Percentiles rank a stretch among this genome's conserved stretches.
Conservation (phyloP, 2,888 invertebrate genomes). For the Tineola bisselliella region DNA sequence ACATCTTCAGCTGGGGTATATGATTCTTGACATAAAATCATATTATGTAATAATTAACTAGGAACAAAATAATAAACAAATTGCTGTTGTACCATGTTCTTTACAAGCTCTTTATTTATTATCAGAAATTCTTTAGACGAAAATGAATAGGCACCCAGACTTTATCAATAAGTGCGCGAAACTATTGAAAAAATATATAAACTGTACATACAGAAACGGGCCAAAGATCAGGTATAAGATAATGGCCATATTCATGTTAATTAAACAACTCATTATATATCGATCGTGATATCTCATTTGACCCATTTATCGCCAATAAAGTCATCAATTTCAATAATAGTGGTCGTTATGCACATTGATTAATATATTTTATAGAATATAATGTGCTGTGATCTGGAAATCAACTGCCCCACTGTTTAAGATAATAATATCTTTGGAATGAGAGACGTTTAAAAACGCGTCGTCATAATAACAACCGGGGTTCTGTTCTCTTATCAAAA, state of each 20-base stretch:
- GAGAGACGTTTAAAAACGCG: too few species aligned
- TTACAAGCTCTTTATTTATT: too few species aligned
- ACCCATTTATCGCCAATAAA: slow-evolving; percentile 58
- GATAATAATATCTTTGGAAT: slow-evolving; percentile 10
- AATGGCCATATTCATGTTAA: slow-evolving; percentile 55
- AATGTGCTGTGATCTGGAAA: slow-evolving; percentile 32
- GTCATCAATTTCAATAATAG: slow-evolving; percentile 62
- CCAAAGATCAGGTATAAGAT: slow-evolving; percentile 20
- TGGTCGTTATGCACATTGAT: slow-evolving; percentile 48
- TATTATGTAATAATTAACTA: too few species aligned
- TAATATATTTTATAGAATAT: slow-evolving; percentile 32
- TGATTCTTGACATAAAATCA: too few species aligned
- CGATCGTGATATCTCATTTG: slow-evolving; percentile 38
- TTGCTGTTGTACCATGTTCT: too few species aligned
- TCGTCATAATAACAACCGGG: too few species aligned
- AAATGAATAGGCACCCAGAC: too few species aligned
- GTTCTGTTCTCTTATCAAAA: background rate
- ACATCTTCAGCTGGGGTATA: too few species aligned
- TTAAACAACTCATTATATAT: slow-evolving; percentile 59
- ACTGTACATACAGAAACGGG: background rate
- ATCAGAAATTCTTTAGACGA: too few species aligned
- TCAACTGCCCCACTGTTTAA: slow-evolving; percentile 24
- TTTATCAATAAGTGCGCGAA: background rate
- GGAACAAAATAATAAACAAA: too few species aligned
- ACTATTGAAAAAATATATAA: background rate